Evolutionary conservation across 2,797 vertebrate genomes (phyloP), one percentile per base, ranked within the genome.

Genomic region (Hapalemur alaotrensis): DNA sequence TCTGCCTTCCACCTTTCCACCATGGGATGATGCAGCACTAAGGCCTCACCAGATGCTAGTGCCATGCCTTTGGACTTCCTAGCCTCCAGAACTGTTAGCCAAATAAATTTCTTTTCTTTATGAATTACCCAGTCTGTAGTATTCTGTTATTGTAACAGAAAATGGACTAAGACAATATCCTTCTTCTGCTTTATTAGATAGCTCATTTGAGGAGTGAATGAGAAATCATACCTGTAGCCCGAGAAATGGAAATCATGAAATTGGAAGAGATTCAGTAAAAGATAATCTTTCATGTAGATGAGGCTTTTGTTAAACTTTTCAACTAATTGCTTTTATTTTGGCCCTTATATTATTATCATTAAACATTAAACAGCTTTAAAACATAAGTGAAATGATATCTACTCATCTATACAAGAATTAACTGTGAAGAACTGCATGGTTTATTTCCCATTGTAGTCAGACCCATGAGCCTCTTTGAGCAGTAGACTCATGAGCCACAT

Each of bases 311-410:
- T 48, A 84, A 93, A 69, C 57, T 91, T 96, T 80, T 86, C 5
- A 59, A 43, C 54, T 75, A 93, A 57, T 92, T 96, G 46, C 10
- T 72, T 93, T 93, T 81, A 67, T 93, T 81, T 92, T 65, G 30
- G 20, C 22, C 10, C 38, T 59, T 63, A 11, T 72, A 63, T 93
- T 76, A 38, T 7, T 83, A 73, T 28, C 30, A 75, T 70, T n/a
- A 78, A 59, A 83, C 15, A 73, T 50, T 79, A 86, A 54, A 83
- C 25, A 43, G 32, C 54, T 79, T 96, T 65, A 80, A 87, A 75
- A 65, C 17, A 3, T 46, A 59, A 82, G n/a, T 92, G 52, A 95
- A 84, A 85, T 73, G 11, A 12, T 95, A 41, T 50, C 11, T 15
- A 43, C 9, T 90, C n/a, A 35, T 59, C 12, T 76, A 59, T 89